Base-by-base conservation (phyloP, 2,797 vertebrate species). In the Tinamus major region DNA sequence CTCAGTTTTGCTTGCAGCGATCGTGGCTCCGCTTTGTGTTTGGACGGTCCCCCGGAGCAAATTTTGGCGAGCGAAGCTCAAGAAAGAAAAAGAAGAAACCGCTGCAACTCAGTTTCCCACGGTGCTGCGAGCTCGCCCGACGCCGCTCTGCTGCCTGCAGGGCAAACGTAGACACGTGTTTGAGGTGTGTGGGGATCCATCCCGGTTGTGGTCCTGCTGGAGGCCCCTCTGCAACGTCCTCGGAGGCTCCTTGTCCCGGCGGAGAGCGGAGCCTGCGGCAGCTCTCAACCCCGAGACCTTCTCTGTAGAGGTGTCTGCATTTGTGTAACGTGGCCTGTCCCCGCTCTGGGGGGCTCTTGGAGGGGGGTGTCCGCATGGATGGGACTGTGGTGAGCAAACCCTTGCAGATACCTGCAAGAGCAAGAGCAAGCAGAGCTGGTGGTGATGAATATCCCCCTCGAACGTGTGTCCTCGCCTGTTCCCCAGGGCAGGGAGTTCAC, bases 231-330 rank as follows among this genome's bases (percentile, higher is more conserved):
- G 1, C 0, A 0, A 42, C 2, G 0, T 41, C 33, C 71, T 39
- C 0, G 9, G 46, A 74, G 42, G 1, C 2, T 64, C 13, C 2
- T 1, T 1, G 1, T 46, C 58, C 56, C 35, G 6, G 0, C 8
- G 35, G 82, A 76, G 64, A 72, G 29, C 2, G 8, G 64, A 90
- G 67, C 78, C 59, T 10, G 56, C 0, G 2, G 71, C 5, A 4
- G 64, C 29, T 9, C 0, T 46, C 27, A 3, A 17, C 53, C 53
- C 9, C 10, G 56, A 69, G 70, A 51, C 31, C 63, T 58, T 44
- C 70, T 39, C 35, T 64, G 64, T 42, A 69, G 80, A 61, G 58
- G 53, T 74, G 71, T 26, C 49, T 49, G 69, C 2, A 17, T 69
- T 35, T 76, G 65, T 1, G 4, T 59, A 24, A 53, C 2, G 21